phyloP scores from a whole-genome alignment of 2,113 vertebrate species.

The Vicugna pacos region DNA sequence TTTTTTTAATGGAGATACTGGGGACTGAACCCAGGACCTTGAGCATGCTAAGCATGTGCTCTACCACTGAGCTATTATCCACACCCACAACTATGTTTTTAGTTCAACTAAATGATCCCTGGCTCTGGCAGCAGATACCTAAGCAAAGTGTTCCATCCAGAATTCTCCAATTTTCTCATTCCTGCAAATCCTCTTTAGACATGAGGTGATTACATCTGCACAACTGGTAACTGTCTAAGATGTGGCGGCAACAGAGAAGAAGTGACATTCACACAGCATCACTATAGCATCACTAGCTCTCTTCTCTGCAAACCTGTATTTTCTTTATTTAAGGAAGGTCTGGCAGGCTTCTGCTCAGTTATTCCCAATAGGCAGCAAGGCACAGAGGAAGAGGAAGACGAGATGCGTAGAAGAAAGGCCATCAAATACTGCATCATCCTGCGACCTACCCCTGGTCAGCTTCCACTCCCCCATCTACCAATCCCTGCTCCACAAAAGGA shows the following conservation, averaged over 20 bases:
- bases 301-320: neutral
- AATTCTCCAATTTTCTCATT: neutral
- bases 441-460: too few species aligned
- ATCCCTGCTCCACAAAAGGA: neutral
- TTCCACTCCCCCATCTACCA: too few species aligned
- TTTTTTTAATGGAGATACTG: too few species aligned
- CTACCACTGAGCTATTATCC: too few species aligned
- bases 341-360: neutral
- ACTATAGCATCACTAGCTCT: neutral
- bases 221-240: neutral
- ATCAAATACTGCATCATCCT: fast-evolving
- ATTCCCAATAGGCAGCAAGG: neutral
- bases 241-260: neutral
- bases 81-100: neutral
- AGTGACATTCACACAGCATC: neutral
- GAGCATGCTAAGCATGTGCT: too few species aligned
- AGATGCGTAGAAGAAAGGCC: fast-evolving
- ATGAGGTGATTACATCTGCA: neutral
- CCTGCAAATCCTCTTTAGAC: neutral
- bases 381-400: neutral
- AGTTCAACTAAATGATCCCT: neutral
- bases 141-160: neutral
- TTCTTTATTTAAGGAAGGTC: neutral
- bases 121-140: neutral
- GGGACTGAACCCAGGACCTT: too few species aligned